Base-by-base conservation (phyloP, 2,888 invertebrate species). In the Chydorus sphaericus region DNA sequence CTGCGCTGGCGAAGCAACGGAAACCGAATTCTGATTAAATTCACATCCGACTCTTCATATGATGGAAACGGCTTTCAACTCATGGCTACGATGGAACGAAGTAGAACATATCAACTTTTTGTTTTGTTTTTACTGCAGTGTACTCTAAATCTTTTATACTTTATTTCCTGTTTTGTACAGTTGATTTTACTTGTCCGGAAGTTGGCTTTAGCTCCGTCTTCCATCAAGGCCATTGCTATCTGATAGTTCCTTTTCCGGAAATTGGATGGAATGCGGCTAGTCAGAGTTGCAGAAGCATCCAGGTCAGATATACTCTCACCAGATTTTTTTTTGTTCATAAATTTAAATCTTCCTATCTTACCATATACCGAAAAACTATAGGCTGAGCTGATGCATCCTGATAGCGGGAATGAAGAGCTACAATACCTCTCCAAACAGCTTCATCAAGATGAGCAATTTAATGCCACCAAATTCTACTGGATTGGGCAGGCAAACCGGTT, bases 11-110 rank as follows among this genome's bases (percentile, higher is more conserved):
- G 79, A 57, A 81, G 83, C 23, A 66, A 70, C 3, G 75, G 76
- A 1, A 78, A 81, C 28, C 44, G 28, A 44, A 28, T 28, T 5
- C 44, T 23, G 28, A 44, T 44, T 16, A 44, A 8, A 28, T 86
- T 88, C 70, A 75, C 76, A 37, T 80, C 85, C 0, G 88, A 89
- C 70, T 84, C 84, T 65, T 84, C 85, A 1, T 77, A 83, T 62
- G 81, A 82, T 69, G 84, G 77, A 67, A 79, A 80, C 3, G 86
- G 85, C 5, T 86, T 79, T 68, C 78, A 82, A 64, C 82, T 82
- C 6, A 79, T 81, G 61, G 76, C 84, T 52, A 80, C 80, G 10
- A 77, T 84, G 66, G 79, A 83, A 66, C 81, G 81, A 66, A 80
- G 85, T 85, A 69, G 79, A 78, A 76, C 44, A 10, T 58, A 11